Conservation (phyloP, 2,888 invertebrate species). For the Podotricha telesiphe region DNA sequence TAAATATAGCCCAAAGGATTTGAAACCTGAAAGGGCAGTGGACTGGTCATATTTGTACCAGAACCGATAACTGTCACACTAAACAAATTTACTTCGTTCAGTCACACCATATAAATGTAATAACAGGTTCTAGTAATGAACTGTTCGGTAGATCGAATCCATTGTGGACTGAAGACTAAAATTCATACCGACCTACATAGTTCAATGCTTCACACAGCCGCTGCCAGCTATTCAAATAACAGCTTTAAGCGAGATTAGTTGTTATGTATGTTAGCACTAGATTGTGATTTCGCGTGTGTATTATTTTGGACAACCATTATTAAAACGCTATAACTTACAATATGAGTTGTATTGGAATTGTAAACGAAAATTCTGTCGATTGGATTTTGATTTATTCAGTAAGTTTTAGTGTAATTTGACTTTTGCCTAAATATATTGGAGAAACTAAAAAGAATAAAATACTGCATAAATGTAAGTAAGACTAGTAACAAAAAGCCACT, state of each 20-base stretch:
- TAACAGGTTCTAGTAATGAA: conserved; percentile 55
- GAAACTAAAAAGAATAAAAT: background rate
- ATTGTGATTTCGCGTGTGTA: conserved; percentile 48
- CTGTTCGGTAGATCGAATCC: conserved; percentile 62
- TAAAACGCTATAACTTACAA: conserved; percentile 7
- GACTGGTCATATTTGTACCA: no score
- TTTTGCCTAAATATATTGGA: conserved; percentile 7
- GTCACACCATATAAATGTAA: conserved; percentile 16
- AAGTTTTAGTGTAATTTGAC: background rate
- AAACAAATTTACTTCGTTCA: conserved; percentile 9
- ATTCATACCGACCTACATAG: conserved; percentile 69
- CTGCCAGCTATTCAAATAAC: conserved; percentile 60
- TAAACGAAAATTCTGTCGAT: conserved; percentile 14
- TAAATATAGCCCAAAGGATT: background rate
- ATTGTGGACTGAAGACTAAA: conserved; percentile 61
- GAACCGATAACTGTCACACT: conserved; percentile 13
- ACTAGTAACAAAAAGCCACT: no score
- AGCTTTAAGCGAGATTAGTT: conserved; percentile 52
- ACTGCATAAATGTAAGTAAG: background rate
- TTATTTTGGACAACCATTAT: background rate
- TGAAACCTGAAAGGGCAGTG: no score
- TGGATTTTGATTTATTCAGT: conserved; percentile 15
- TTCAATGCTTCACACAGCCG: conserved; percentile 61
- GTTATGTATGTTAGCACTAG: conserved; percentile 49
- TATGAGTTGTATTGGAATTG: conserved; percentile 8